Evolutionary conservation across 2,888 invertebrate species (phyloP).

Genomic region (Colostygia pectinataria): DNA sequence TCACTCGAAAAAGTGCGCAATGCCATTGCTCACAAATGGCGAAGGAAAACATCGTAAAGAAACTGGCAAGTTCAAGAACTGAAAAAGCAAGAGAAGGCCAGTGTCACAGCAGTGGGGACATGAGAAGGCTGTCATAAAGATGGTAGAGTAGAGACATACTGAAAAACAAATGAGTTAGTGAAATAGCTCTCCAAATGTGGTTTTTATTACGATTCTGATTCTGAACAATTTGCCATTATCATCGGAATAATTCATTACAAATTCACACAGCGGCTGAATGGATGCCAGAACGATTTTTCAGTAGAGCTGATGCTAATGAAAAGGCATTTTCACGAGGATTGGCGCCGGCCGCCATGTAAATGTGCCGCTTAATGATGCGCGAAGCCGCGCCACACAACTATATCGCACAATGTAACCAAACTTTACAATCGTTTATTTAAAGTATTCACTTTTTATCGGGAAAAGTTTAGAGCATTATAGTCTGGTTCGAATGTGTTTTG

Average conservation of each 20-base stretch:
- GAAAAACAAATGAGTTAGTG: no score
- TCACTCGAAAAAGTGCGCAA: no score
- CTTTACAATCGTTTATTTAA: conserved; percentile 42
- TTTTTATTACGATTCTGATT: no score
- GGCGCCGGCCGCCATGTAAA: conserved; percentile 78
- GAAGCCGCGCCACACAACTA: conserved; percentile 64
- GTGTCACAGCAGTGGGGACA: no score
- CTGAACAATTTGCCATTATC: conserved; percentile 9
- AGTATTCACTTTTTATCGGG: conserved; percentile 21
- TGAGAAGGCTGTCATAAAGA: no score
- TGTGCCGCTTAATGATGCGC: conserved; percentile 73
- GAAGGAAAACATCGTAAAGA: no score
- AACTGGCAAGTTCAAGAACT: no score
- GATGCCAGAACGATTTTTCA: conserved; percentile 73
- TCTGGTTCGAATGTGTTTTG: no score
- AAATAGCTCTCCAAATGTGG: no score
- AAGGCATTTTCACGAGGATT: conserved; percentile 80
- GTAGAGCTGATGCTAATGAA: conserved; percentile 78
- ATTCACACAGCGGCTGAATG: conserved; percentile 47
- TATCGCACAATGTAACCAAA: conserved; percentile 42
- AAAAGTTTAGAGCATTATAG: conserved; percentile 20
- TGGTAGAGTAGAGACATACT: no score
- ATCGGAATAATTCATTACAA: conserved; percentile 34
- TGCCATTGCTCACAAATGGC: no score
- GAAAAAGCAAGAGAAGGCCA: no score